Evolutionary conservation across 2,113 vertebrate species (phyloP), one percentile per base, ranked within the genome.

Genomic region (Poeciliopsis retropinna): DNA sequence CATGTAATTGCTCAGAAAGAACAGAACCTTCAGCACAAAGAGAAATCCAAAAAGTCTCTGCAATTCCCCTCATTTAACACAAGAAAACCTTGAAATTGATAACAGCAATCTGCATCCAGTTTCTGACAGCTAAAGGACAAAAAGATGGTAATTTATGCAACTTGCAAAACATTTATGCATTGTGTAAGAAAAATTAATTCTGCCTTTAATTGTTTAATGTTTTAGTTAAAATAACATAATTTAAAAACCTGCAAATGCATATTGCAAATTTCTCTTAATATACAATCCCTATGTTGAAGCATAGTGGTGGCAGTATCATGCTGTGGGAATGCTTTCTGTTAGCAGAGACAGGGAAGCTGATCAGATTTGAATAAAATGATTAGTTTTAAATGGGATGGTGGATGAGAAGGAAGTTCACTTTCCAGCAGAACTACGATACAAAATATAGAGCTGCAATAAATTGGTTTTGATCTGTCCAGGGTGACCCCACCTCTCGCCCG

Each of bases 1-100:
- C 57, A 70, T 81, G 83, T 92, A 94, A 94, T 92, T 92, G 92
- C 75, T 54, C 63, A 81, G 91, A 92, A 90, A 92, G 90, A 93
- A 92, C 88, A 91, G 84, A 66, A 86, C 64, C 66, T 60, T 17
- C 61, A 15, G 31, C 39, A 37, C 31, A 14, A 66, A 41, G 39
- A 41, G 3, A 41, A 41, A 14, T 41, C 14, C 39, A 41, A 41
- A 41, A 41, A 79, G 44, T 15, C 75, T 14, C 71, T 37, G 1
- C 34, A 3, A 32, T 64, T 13, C 70, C 60, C 13, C 32, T 62
- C 73, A 84, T 79, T 73, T 66, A 73, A 75, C 73, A 65, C 72
- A 63, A 72, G 31, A 37, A 71, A 76, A 64, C 44, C 31, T 51
- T 11, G 7, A 39, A 65, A 80, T 80, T 79, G 81, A 77, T 83